Conservation (phyloP, 1,140 invertebrate genomes). For the Araneus ventricosus region DNA sequence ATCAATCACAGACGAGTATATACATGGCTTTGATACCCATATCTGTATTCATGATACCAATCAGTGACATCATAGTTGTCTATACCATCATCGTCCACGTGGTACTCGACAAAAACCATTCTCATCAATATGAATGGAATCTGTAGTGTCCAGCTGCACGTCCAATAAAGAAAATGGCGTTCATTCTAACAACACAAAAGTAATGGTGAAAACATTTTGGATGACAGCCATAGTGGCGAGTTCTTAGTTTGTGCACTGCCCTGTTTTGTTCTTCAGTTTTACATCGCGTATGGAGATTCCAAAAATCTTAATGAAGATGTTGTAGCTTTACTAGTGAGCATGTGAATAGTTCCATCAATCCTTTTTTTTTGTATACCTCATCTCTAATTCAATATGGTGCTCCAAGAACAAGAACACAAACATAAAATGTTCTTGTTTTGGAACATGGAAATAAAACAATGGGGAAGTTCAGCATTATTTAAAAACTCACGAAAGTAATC, state of each 20-base stretch:
- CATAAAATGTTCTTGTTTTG: not conserved
- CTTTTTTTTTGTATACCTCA: constrained; percentile 67
- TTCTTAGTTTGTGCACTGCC: constrained; percentile 79
- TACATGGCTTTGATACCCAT: constrained; percentile 73
- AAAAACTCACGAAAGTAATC: too few species aligned
- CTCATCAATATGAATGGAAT: constrained; percentile 35
- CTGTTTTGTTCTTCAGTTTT: constrained; percentile 80
- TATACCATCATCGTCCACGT: constrained; percentile 62
- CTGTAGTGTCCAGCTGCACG: not conserved
- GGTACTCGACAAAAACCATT: constrained; percentile 41
- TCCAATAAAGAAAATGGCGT: constrained; percentile 76
- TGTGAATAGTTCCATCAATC: constrained; percentile 74
- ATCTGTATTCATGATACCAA: constrained; percentile 71
- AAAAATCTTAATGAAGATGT: constrained; percentile 57
- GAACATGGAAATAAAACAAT: too few species aligned
- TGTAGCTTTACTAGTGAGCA: constrained; percentile 60
- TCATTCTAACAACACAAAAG: constrained; percentile 76
- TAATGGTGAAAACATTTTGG: constrained; percentile 80
- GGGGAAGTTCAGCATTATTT: too few species aligned
- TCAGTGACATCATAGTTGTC: constrained; percentile 50
- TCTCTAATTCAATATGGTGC: constrained; percentile 48
- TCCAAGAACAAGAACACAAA: not conserved
- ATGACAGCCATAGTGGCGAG: constrained; percentile 80
- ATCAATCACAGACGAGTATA: not conserved
- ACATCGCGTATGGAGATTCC: constrained; percentile 60